A percentile compares a stretch with the other conserved stretches of the same genome.
Evolutionary conservation across 2,113 vertebrate genomes (phyloP).

Genomic region (western clawed frog (Xenopus tropicalis)): UCB_Xtro_10.0 CM004446.2:93700001-93700500

Average conservation of each 20-base stretch:
- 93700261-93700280: neutral
- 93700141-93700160: neutral
- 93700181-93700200: neutral
- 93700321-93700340: neutral
- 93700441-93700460: slow-evolving; percentile 21
- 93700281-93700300: neutral
- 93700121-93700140: no score
- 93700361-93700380: neutral
- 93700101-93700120: no score
- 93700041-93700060: no score
- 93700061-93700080: no score
- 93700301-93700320: neutral
- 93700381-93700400: neutral
- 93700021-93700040: no score
- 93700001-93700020: no score
- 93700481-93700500: neutral
- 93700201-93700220: neutral
- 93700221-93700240: neutral
- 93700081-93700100: no score
- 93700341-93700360: neutral
- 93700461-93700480: slow-evolving; percentile 3
- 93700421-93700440: neutral
- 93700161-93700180: neutral
- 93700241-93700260: neutral
- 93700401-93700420: neutral